Evolutionary conservation across 53 echinoderm and acorn worm species (phyloP).

Genomic region (Holothuria scabra): DNA sequence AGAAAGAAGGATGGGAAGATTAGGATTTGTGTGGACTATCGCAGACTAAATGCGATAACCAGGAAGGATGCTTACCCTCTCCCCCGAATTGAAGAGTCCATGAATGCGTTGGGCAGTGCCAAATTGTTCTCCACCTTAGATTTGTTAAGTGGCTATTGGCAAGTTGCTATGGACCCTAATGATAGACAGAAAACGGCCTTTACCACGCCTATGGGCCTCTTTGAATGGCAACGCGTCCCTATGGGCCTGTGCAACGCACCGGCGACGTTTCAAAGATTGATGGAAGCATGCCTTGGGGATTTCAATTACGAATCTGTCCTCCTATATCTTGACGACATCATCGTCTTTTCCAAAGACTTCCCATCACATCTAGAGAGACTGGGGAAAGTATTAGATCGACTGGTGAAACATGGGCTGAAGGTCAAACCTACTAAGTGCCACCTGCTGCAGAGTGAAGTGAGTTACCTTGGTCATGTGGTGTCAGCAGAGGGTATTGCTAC

Average conservation of each 20-base stretch:
- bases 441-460: constrained; percentile 59
- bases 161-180: constrained; percentile 14
- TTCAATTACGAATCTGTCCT: too few species aligned
- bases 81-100: constrained; percentile 47
- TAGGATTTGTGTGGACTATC: constrained; percentile 37
- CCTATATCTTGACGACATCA: too few species aligned
- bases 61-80: constrained; percentile 47
- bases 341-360: too few species aligned
- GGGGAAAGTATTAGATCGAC: neutral
- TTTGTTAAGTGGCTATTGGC: constrained; percentile 38
- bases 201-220: constrained; percentile 1
- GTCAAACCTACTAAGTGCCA: too few species aligned
- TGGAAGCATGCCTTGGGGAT: too few species aligned
- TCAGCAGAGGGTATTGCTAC: too few species aligned
- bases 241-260: too few species aligned
- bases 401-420: constrained; percentile 48
- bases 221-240: too few species aligned
- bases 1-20: constrained; percentile 43
- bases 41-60: constrained; percentile 25
- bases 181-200: constrained; percentile 32
- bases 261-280: too few species aligned
- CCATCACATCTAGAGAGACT: too few species aligned
- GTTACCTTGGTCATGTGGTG: too few species aligned
- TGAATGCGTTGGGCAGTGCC: constrained; percentile 48
- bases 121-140: constrained; percentile 31